These are phyloP conservation scores for Resseliella maxima DNA, from an alignment of 2,888 invertebrate genomes.

Conservation along the genomic window DNA sequence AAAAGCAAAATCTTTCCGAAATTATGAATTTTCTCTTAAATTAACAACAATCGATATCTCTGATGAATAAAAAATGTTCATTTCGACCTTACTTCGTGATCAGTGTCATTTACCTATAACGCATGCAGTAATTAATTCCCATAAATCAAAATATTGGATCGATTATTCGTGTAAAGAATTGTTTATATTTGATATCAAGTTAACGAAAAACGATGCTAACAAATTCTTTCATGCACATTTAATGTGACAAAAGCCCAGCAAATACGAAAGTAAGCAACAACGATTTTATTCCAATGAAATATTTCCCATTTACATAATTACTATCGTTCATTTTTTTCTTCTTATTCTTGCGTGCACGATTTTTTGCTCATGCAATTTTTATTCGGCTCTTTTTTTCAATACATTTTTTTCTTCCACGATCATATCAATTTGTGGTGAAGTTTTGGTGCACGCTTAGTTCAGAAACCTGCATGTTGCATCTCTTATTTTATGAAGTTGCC, in stretches of 20 bases:
- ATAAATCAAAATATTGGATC: too few relatives aligned
- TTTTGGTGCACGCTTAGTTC: background rate
- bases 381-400: background rate
- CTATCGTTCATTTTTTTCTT: background rate
- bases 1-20: too few relatives aligned
- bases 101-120: background rate
- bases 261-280: constrained; percentile 11
- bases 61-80: too few relatives aligned
- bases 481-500: too few relatives aligned
- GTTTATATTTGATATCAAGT: too few relatives aligned
- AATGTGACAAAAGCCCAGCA: background rate
- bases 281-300: background rate
- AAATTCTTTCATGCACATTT: background rate
- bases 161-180: too few relatives aligned
- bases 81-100: background rate
- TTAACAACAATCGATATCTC: too few relatives aligned
- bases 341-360: background rate
- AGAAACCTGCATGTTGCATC: too few relatives aligned
- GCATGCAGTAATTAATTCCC: too few relatives aligned
- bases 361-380: background rate
- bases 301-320: constrained; percentile 50
- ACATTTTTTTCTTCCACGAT: too few relatives aligned
- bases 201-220: background rate
- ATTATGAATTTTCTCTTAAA: too few relatives aligned
- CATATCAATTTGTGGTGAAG: background rate